Conservation (phyloP, 1,140 invertebrate genomes). For the Uloborus diversus region DNA sequence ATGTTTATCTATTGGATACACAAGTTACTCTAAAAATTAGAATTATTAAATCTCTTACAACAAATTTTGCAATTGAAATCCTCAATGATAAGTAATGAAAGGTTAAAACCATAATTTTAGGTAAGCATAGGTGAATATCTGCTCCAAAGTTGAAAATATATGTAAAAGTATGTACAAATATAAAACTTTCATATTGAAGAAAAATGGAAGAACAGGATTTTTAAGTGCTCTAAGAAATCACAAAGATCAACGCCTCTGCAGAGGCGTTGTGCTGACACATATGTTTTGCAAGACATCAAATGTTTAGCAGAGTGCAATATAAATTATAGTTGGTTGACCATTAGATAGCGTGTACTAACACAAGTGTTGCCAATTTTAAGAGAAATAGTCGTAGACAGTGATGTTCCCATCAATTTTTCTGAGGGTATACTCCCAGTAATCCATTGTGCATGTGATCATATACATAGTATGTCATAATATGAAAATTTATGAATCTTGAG, state of each 20-base stretch:
- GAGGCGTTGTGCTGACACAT: not conserved
- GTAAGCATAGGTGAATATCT: no score
- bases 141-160: no score
- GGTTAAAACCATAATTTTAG: no score
- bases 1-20: not conserved
- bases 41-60: not conserved
- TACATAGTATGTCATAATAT: no score
- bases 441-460: not conserved
- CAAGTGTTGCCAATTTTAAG: not conserved
- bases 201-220: slow-evolving; percentile 52
- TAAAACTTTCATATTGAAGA: not conserved
- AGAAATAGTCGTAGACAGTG: not conserved
- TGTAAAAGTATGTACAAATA: no score
- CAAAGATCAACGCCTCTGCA: not conserved
- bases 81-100: not conserved
- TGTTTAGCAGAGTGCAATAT: not conserved
- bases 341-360: not conserved
- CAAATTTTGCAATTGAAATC: not conserved
- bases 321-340: not conserved
- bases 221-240: slow-evolving; percentile 52
- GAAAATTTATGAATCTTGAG: no score
- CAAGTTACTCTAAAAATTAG: not conserved
- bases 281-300: not conserved
- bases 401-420: not conserved
- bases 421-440: not conserved